A percentile compares a stretch with the other conserved stretches of the same genome.
Evolutionary conservation across 1,140 invertebrate species (phyloP).

Genomic region (Anagrus nilaparvatae): DNA sequence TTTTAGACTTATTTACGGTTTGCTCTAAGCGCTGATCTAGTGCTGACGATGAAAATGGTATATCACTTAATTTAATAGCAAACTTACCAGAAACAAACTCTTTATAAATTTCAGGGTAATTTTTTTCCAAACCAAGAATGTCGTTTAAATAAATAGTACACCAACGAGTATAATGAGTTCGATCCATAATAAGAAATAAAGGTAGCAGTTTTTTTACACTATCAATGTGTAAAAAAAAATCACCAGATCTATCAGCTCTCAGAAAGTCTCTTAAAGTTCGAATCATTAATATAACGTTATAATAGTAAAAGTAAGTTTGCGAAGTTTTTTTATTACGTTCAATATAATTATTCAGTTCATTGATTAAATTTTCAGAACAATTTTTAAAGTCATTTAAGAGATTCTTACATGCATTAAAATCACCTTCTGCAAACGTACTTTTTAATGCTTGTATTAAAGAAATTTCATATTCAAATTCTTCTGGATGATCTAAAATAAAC

Average conservation of each 20-base stretch:
- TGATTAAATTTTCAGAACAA: slow-evolving; percentile 7
- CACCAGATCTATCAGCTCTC: not conserved
- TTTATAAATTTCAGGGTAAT: not conserved
- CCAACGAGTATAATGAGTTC: not conserved
- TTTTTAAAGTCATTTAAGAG: not conserved
- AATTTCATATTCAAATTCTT: not conserved
- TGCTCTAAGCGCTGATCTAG: not conserved
- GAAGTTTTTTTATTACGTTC: slow-evolving; percentile 5
- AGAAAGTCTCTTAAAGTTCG: not conserved
- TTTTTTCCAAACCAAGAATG: not conserved
- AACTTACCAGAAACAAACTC: not conserved
- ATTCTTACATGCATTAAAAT: not conserved
- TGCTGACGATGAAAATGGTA: not conserved
- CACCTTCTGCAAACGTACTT: not conserved
- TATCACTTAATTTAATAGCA: not conserved
- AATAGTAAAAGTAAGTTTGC: not conserved
- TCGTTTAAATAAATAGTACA: not conserved
- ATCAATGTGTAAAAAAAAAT: not conserved
- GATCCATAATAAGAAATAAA: not conserved
- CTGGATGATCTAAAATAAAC: not conserved
- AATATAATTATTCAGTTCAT: too few relatives aligned
- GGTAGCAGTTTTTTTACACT: not conserved
- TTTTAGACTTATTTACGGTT: not conserved
- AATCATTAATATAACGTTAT: slow-evolving; percentile 6
- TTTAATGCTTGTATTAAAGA: not conserved